Evolutionary conservation across 2,113 vertebrate species (phyloP), one percentile per base, ranked within the genome.

Genomic region (Mormyrus iriodes): DNA sequence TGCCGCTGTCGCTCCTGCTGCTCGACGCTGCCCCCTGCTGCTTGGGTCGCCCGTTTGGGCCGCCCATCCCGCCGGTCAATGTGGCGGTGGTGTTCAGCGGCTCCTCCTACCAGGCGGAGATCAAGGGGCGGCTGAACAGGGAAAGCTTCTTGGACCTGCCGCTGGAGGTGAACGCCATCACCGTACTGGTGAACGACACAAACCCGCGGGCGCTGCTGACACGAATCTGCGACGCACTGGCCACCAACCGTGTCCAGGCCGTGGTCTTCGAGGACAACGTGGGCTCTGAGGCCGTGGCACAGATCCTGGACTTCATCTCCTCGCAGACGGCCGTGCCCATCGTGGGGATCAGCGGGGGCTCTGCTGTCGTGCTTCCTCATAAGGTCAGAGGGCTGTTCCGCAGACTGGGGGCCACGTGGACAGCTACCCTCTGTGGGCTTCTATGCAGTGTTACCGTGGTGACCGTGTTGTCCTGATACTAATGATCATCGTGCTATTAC

Each of bases 271-370:
- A 99, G 93, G 98, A 99, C 90, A 97, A 97, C 27, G 96, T 98
- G 0, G 97, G 96, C 90, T 97, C 97, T 0, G 97, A 98, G 86
- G 97, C 96, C 0, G 98, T 99, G 93, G 98, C 98, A 44, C 98
- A 99, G 93, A 99, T 99, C 91, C 95, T 99, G 83, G 98, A 99
- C 94, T 99, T 99, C 92, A 93, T 99, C 93, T 99, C 98, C 82
- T 97, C 97, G 48, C 98, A 99, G 94, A 98, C 97, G 0, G 95
- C 96, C 1, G 96, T 97, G 90, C 98, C 98, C 0, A 96, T 99
- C 91, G 95, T 99, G 92, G 98, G 98, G 92, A 98, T 99, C 95
- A 99, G 97, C 0, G 98, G 98, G 0, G 98, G 98, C 17, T 99
- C 98, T 4, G 97, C 98, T 0, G 96, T 99, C 90, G 98, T 99